Conservation (phyloP, 1,140 invertebrate species). For the Drosophila neocordata region DNA sequence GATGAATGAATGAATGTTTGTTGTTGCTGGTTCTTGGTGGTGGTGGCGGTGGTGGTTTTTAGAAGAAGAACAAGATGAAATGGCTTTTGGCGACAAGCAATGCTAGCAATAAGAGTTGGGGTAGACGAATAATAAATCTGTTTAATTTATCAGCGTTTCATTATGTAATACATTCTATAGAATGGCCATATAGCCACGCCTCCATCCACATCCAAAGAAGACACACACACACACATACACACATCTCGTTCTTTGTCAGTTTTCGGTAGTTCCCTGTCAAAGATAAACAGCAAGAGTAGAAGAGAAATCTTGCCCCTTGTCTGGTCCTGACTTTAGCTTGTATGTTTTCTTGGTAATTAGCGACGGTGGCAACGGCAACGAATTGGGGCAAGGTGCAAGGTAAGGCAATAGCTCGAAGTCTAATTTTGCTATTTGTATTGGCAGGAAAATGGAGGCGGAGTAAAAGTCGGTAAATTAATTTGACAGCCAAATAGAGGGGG, state of each 20-base stretch:
- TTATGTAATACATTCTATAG: slow-evolving; percentile 55
- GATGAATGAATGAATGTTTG: background rate
- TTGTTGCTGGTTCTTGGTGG: too few species aligned
- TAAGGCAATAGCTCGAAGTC: background rate
- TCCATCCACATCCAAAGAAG: background rate
- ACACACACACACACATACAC: slow-evolving; percentile 35
- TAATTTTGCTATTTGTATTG: slow-evolving; percentile 7
- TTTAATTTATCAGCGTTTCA: slow-evolving; percentile 78
- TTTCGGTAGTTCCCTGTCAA: slow-evolving; percentile 48
- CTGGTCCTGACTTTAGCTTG: slow-evolving; percentile 1
- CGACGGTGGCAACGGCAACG: background rate
- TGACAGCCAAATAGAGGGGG: background rate
- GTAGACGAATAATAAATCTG: slow-evolving; percentile 74
- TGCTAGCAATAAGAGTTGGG: background rate
- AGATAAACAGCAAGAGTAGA: background rate
- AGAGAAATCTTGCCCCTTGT: background rate
- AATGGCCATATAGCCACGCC: slow-evolving; percentile 18
- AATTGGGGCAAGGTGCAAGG: background rate
- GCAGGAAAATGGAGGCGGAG: background rate
- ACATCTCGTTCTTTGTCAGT: slow-evolving; percentile 30
- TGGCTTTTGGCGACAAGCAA: slow-evolving; percentile 46
- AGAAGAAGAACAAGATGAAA: slow-evolving; percentile 1
- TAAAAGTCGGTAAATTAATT: slow-evolving; percentile 6
- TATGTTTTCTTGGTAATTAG: slow-evolving; percentile 8
- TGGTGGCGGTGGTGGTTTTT: too few species aligned